Evolutionary conservation across 2,113 vertebrate genomes (phyloP).

Genomic region (Pomatorhinus ruficollis): DNA sequence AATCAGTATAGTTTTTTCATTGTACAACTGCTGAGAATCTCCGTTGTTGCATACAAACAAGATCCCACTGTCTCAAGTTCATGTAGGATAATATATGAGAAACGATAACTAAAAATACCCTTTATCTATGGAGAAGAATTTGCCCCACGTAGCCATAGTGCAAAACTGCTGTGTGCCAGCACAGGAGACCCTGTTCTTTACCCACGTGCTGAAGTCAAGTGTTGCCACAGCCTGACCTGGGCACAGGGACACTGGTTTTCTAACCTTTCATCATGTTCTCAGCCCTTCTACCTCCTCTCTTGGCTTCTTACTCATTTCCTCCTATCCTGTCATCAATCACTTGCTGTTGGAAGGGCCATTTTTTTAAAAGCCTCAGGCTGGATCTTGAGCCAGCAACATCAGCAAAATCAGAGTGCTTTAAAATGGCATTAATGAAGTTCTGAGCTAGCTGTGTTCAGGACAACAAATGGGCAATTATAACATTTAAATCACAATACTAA

Average conservation of each 20-base stretch:
- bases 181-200: neutral
- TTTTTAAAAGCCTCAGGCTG: neutral
- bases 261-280: neutral
- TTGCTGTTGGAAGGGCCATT: neutral
- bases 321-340: neutral
- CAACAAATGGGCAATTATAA: neutral
- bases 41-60: neutral
- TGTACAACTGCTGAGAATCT: neutral
- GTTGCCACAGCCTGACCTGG: neutral
- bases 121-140: neutral
- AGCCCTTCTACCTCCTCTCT: neutral
- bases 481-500: neutral
- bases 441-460: neutral
- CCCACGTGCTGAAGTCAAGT: neutral
- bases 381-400: constrained; percentile 1
- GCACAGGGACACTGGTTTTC: neutral
- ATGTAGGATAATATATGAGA: neutral
- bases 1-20: neutral
- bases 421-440: constrained; percentile 12
- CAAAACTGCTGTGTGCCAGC: neutral
- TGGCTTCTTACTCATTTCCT: neutral
- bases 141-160: neutral
- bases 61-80: neutral
- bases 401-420: neutral
- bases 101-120: neutral